Evolutionary conservation across 2,888 invertebrate genomes (phyloP).

Genomic region (Papilio elwesi): DNA sequence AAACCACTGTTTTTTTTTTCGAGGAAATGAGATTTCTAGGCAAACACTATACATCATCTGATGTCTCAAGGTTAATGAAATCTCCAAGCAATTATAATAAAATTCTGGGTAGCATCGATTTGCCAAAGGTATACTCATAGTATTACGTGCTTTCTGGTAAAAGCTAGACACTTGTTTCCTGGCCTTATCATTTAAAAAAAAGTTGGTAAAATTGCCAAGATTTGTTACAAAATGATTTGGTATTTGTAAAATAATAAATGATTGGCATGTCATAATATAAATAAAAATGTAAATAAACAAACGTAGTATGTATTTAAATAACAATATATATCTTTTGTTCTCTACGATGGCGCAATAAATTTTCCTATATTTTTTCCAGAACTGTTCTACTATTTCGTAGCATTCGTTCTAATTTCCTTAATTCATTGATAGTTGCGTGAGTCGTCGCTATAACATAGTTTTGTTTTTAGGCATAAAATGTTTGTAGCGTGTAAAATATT

Average conservation of each 20-base stretch:
- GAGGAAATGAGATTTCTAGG: neutral
- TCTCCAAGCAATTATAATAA: neutral
- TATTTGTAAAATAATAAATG: too few relatives aligned
- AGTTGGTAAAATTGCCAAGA: neutral
- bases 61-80: neutral
- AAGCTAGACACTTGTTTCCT: neutral
- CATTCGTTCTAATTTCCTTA: constrained; percentile 15
- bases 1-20: too few relatives aligned
- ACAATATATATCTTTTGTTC: neutral
- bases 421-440: constrained; percentile 11
- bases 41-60: neutral
- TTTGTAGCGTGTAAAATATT: constrained; percentile 49
- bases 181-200: constrained; percentile 7
- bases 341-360: neutral
- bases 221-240: neutral
- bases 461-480: constrained; percentile 39
- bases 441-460: neutral
- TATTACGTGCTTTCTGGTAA: constrained; percentile 2
- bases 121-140: neutral
- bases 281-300: neutral
- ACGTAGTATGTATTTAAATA: neutral
- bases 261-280: too few relatives aligned
- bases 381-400: neutral
- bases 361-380: neutral
- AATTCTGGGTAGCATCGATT: neutral